These are phyloP conservation scores for Dendronephthya gigantea DNA, from an alignment of 64 coral and sea anemone genomes.

Conservation along the genomic window DNA sequence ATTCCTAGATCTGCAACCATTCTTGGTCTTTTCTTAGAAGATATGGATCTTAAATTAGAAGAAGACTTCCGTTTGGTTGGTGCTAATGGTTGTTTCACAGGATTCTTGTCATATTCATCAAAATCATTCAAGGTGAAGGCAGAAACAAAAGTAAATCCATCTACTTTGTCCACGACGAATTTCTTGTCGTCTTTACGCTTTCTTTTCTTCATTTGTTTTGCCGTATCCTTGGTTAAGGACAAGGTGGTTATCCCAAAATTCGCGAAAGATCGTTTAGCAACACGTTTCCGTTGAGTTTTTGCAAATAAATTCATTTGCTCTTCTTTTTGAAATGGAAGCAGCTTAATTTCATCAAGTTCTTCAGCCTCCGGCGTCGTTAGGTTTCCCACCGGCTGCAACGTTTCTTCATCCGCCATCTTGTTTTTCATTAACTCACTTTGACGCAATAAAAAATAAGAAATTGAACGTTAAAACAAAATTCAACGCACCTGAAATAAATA, in stretches of 20 bases:
- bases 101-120: background rate
- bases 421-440: background rate
- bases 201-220: background rate
- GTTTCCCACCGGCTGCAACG: background rate
- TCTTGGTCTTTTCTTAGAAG: background rate
- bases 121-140: slow-evolving; percentile 2
- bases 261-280: background rate
- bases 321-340: background rate
- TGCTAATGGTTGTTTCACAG: background rate
- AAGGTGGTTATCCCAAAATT: background rate
- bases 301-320: background rate
- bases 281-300: background rate
- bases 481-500: background rate
- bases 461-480: background rate
- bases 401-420: background rate
- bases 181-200: background rate
- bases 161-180: background rate
- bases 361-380: background rate
- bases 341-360: background rate
- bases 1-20: background rate
- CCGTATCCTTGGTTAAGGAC: background rate
- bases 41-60: background rate
- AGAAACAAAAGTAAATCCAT: background rate
- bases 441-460: background rate
- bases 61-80: background rate